phyloP scores from a whole-genome alignment of 1,140 invertebrate species.

The Diorhabda carinulata region DNA sequence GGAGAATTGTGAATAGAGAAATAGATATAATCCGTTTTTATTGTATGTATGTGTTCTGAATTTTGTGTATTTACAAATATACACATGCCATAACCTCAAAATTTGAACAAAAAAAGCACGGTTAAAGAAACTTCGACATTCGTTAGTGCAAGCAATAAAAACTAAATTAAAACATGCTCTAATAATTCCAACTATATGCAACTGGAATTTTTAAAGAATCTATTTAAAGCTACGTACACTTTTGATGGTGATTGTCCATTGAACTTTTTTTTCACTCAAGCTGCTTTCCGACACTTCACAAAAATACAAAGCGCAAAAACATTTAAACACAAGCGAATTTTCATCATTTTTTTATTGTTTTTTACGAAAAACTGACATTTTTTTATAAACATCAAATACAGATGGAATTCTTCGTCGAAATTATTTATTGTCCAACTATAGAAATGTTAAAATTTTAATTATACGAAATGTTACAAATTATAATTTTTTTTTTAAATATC shows the following conservation, averaged over 20 bases:
- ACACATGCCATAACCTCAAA: neutral
- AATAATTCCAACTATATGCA: no score
- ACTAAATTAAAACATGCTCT: no score
- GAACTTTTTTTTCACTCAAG: constrained; percentile 21
- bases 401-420: neutral
- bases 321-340: neutral
- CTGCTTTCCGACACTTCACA: constrained; percentile 37
- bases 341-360: no score
- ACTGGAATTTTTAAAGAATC: no score
- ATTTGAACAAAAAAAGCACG: no score
- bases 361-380: no score
- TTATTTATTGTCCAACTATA: constrained; percentile 23
- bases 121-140: no score
- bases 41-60: constrained; percentile 11
- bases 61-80: neutral
- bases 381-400: constrained; percentile 10
- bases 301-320: constrained; percentile 38
- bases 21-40: constrained; percentile 33
- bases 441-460: neutral
- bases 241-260: constrained; percentile 17
- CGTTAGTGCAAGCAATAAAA: no score
- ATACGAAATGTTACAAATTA: no score
- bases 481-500: no score
- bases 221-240: constrained; percentile 25
- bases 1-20: neutral